Percentiles rank a stretch among this genome's conserved stretches.
phyloP scores from a whole-genome alignment of 1,140 invertebrate species.

The Bombus huntii region DNA sequence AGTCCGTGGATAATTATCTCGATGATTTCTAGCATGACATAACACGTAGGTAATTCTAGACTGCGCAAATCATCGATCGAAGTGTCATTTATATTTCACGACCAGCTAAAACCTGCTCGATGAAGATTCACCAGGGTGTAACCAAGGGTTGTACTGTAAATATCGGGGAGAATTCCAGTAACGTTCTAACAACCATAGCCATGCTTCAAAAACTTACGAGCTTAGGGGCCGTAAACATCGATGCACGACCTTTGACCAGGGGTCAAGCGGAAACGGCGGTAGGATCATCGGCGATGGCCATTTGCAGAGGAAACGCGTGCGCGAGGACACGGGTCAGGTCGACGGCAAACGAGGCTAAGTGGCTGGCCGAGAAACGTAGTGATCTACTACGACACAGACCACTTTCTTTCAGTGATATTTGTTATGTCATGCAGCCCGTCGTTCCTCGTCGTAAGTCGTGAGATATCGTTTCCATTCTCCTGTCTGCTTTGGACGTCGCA shows the following conservation, averaged over 20 bases:
- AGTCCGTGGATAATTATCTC: too few species aligned
- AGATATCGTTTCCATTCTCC: background rate
- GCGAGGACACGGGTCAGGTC: background rate
- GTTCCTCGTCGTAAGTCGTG: background rate
- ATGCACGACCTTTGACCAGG: slow-evolving; percentile 55
- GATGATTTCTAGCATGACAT: too few species aligned
- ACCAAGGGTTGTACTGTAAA: slow-evolving; percentile 30
- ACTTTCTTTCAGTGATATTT: slow-evolving; percentile 8
- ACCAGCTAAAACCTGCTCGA: background rate
- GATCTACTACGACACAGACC: slow-evolving; percentile 30
- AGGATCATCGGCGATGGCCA: slow-evolving; percentile 4
- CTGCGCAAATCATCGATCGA: background rate
- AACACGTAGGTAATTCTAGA: too few species aligned
- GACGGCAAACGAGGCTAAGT: background rate
- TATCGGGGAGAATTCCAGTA: slow-evolving; percentile 39
- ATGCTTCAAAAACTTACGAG: slow-evolving; percentile 62
- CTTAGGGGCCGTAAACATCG: slow-evolving; percentile 55
- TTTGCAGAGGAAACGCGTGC: slow-evolving; percentile 41
- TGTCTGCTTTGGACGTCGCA: background rate
- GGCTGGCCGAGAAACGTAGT: slow-evolving; percentile 18
- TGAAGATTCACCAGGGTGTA: background rate
- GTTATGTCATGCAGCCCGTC: background rate
- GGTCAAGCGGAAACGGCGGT: slow-evolving; percentile 48
- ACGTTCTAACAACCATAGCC: slow-evolving; percentile 11
- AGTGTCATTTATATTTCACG: background rate